phyloP scores from a whole-genome alignment of 2,888 invertebrate species.

The Athetis lepigone region DNA sequence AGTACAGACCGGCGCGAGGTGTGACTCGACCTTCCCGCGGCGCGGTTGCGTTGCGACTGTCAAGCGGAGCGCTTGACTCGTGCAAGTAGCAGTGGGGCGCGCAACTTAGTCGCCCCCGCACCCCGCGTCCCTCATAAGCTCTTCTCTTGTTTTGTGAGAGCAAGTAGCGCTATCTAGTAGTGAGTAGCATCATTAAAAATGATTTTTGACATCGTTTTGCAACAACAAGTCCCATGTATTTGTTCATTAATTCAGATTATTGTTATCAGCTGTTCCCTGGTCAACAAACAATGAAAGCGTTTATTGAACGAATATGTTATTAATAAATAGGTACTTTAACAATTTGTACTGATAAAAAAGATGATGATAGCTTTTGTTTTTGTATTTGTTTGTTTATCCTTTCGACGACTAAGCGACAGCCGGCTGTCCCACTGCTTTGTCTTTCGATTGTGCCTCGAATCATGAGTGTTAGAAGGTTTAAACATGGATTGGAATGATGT shows the following conservation, averaged over 20 bases:
- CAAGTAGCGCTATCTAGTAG: conserved; percentile 80
- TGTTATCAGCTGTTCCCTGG: too few species aligned
- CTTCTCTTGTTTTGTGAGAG: conserved; percentile 62
- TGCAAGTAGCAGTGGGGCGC: conserved; percentile 86
- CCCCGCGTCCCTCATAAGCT: conserved; percentile 77
- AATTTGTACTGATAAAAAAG: too few species aligned
- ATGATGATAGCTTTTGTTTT: too few species aligned
- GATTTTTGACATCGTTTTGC: neutral
- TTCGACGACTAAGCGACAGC: too few species aligned
- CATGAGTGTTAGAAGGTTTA: too few species aligned
- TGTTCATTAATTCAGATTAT: neutral
- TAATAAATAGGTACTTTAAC: too few species aligned
- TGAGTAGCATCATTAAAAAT: conserved; percentile 68
- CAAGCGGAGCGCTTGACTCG: conserved; percentile 82
- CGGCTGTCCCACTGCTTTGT: too few species aligned
- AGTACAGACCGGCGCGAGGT: conserved; percentile 76
- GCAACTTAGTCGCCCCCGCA: conserved; percentile 79
- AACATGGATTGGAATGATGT: too few species aligned
- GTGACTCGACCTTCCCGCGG: conserved; percentile 80
- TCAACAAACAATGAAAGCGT: too few species aligned
- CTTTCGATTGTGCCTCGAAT: too few species aligned
- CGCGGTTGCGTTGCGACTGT: conserved; percentile 87
- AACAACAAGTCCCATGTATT: neutral
- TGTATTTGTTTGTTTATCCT: too few species aligned
- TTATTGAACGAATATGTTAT: too few species aligned